Base-by-base conservation (phyloP, 2,888 invertebrate species). In the Patella ulyssiponensis region DNA sequence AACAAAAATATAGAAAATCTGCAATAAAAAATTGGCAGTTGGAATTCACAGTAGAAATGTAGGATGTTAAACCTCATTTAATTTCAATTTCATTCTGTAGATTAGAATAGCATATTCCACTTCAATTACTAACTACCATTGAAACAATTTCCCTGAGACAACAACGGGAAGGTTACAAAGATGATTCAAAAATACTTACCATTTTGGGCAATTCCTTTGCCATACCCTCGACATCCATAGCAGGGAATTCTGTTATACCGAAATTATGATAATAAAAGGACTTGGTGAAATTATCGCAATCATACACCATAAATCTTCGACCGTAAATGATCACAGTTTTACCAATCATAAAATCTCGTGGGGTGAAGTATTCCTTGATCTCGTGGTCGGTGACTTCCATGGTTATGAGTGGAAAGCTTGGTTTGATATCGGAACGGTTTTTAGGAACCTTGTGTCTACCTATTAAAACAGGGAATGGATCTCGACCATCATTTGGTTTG, bases 251-350 rank as follows among this genome's bases (percentile, higher is more conserved):
- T 17, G 91, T 91, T 72, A 91, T 83, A 56, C 91, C 91, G 79
- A 92, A 92, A 80, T 92, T 88, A 76, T 91, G 88, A 80, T 94
- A 93, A 90, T 94, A 97, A 91, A 95, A 97, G 82, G 94, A 94
- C 84, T 96, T 94, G 0, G 97, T 96, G 91, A 96, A 96, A 23
- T 93, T 91, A 88, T 97, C 96, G 89, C 96, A 96, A 90, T 97
- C 95, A 84, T 94, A 95, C 5, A 97, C 91, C 12, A 96, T 92
- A 92, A 97, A 95, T 53, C 92, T 88, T 72, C 92, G 86, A 33
- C 91, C 91, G 81, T 92, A 92, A 12, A 93, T 87, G 20, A 87
- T 85, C 11, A 92, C 85, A 0, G 91, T 92, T 79, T 94, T 93
- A 0, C 96, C 96, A 3, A 96, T 93, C 85, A 94, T 88, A 70